These are phyloP conservation scores for Erannis defoliaria DNA, from an alignment of 2,888 invertebrate species.

Conservation along the genomic window DNA sequence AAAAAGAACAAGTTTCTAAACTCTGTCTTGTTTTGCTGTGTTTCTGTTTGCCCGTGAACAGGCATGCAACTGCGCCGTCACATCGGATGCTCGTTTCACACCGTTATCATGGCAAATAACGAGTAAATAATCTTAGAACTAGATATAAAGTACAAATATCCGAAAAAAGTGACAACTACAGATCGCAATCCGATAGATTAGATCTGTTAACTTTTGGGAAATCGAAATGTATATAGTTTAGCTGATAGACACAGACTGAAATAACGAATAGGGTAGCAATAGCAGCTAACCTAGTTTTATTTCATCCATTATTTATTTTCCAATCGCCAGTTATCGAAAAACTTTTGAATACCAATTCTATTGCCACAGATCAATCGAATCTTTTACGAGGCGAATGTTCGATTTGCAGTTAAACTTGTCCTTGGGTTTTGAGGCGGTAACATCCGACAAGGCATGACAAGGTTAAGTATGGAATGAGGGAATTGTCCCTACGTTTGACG, in stretches of 20 bases:
- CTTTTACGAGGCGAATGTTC: constrained; percentile 18
- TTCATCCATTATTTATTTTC: constrained; percentile 7
- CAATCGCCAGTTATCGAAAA: constrained; percentile 22
- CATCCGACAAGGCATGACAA: constrained; percentile 24
- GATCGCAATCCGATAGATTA: not conserved
- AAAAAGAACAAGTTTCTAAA: too few relatives aligned
- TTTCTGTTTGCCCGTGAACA: too few relatives aligned
- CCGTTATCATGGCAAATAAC: too few relatives aligned
- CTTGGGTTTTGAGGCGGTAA: constrained; percentile 21
- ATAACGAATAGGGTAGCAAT: constrained; percentile 9
- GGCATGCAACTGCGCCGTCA: too few relatives aligned
- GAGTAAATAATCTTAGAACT: too few relatives aligned
- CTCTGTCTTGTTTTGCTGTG: too few relatives aligned
- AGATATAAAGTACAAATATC: too few relatives aligned
- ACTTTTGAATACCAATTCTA: constrained; percentile 20
- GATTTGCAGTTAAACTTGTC: constrained; percentile 36
- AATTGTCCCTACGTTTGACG: constrained; percentile 21
- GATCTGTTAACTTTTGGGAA: too few relatives aligned
- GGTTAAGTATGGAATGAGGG: constrained; percentile 26
- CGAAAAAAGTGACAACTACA: not conserved
- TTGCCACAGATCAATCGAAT: constrained; percentile 8
- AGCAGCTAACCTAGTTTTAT: constrained; percentile 9
- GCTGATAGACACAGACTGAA: not conserved
- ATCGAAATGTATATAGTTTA: not conserved
- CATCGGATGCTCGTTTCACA: too few relatives aligned